These are phyloP conservation scores for Gorsachius goisagi DNA, from an alignment of 2,113 vertebrate genomes.

Conservation along the genomic window DNA sequence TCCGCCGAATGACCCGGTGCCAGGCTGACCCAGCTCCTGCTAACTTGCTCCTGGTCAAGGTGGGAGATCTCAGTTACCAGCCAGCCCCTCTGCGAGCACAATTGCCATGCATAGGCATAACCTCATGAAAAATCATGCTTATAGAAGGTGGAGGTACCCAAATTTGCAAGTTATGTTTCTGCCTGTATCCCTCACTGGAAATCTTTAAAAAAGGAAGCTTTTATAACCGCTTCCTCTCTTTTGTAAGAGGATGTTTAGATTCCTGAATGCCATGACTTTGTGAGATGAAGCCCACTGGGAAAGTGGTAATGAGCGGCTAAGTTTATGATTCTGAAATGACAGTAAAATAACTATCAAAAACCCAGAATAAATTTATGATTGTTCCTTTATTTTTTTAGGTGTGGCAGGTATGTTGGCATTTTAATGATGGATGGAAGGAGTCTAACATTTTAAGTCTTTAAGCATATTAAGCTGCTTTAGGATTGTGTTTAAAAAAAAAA, in stretches of 20 bases:
- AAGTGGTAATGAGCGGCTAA: neutral
- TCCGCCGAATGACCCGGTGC: rapidly evolving
- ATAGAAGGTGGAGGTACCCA: neutral
- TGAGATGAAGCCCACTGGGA: neutral
- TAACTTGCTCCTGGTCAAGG: neutral
- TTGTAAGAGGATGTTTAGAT: neutral
- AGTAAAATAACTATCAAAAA: neutral
- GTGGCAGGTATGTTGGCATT: neutral
- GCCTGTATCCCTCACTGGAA: neutral
- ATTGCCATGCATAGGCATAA: too few relatives aligned
- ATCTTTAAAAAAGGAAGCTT: neutral
- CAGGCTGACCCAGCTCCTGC: neutral
- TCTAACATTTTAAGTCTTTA: neutral
- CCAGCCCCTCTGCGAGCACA: neutral
- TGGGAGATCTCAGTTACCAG: neutral
- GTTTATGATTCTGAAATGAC: neutral
- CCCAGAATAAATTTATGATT: neutral
- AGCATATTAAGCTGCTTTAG: neutral
- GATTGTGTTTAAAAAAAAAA: neutral
- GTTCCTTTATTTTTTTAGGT: neutral
- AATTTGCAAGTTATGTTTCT: neutral
- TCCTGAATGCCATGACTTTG: neutral
- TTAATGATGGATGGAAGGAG: neutral
- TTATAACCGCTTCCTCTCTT: neutral
- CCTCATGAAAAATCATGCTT: neutral